A percentile compares a stretch with the other conserved stretches of the same genome.
Conservation (phyloP, 2,797 vertebrate species). For the Poeciliopsis infans region DNA sequence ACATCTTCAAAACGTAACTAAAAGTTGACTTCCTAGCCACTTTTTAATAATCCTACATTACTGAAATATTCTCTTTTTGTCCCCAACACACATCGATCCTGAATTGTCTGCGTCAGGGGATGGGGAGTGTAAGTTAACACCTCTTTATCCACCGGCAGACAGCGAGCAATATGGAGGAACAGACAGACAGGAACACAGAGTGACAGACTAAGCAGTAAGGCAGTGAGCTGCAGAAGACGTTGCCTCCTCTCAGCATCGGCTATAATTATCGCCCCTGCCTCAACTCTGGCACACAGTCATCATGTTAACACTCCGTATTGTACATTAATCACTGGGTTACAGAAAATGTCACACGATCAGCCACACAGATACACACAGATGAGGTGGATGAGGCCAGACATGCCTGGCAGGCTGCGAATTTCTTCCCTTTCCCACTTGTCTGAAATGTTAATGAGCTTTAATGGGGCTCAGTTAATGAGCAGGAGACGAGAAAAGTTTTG, state of each 20-base stretch:
- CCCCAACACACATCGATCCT: not conserved
- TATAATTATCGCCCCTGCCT: constrained; percentile 73
- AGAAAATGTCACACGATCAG: constrained; percentile 32
- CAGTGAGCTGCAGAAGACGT: constrained; percentile 55
- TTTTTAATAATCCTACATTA: not conserved
- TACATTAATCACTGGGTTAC: constrained; percentile 65
- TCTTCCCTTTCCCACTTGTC: constrained; percentile 36
- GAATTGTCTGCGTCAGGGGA: constrained; percentile 9
- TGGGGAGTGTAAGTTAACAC: constrained; percentile 31
- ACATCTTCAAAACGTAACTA: not conserved
- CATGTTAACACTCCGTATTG: constrained; percentile 69
- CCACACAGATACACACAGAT: constrained; percentile 23
- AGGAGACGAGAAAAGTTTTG: constrained; percentile 56
- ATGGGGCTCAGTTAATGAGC: constrained; percentile 67
- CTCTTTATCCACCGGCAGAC: constrained; percentile 29
- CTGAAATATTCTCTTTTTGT: not conserved
- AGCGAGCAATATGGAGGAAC: constrained; percentile 33
- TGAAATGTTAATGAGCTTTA: constrained; percentile 63
- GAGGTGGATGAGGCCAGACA: not conserved
- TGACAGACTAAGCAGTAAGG: constrained; percentile 48
- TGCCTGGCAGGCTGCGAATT: not conserved
- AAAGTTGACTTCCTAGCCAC: not conserved
- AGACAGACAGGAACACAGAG: constrained; percentile 38
- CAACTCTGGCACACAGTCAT: constrained; percentile 71
- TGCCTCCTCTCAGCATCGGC: constrained; percentile 55